Percentiles rank a stretch among this genome's conserved stretches.
Conservation (phyloP, 2,113 vertebrate species). For the Eretmodus cyanostictus region DNA sequence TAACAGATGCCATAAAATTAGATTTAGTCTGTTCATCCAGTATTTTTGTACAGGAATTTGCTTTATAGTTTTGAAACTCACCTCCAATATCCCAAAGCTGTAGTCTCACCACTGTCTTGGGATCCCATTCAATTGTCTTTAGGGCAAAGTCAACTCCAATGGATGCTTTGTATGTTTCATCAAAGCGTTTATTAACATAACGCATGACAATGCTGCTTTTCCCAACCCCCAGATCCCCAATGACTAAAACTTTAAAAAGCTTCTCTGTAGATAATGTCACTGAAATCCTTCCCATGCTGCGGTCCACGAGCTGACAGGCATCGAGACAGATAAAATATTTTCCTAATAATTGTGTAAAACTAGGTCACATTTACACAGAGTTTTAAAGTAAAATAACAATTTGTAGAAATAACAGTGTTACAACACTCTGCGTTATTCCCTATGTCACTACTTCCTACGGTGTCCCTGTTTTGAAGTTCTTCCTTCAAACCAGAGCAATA, state of each 20-base stretch:
- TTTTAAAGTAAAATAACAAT: neutral
- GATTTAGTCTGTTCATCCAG: neutral
- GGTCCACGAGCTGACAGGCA: neutral
- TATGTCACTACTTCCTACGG: neutral
- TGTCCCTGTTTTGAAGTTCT: neutral
- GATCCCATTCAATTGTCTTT: slow-evolving; percentile 80
- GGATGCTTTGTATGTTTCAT: slow-evolving; percentile 67
- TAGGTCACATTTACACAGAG: neutral
- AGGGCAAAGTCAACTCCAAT: slow-evolving; percentile 84
- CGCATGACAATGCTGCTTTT: slow-evolving; percentile 24
- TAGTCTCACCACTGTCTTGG: slow-evolving; percentile 77
- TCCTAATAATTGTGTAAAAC: neutral
- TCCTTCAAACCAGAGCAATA: neutral
- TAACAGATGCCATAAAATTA: neutral
- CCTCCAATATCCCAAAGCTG: slow-evolving; percentile 88
- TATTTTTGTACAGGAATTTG: neutral
- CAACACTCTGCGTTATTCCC: neutral
- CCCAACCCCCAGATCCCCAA: slow-evolving; percentile 71
- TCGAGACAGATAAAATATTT: neutral
- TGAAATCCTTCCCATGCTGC: neutral
- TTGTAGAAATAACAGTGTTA: neutral
- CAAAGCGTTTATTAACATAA: slow-evolving; percentile 9
- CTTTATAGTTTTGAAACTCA: slow-evolving; percentile 29
- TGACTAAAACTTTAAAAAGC: slow-evolving; percentile 1
- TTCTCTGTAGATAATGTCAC: neutral